Evolutionary conservation across 2,888 invertebrate genomes (phyloP), one percentile per base, ranked within the genome.

Genomic region (Ptilodon capucinus): DNA sequence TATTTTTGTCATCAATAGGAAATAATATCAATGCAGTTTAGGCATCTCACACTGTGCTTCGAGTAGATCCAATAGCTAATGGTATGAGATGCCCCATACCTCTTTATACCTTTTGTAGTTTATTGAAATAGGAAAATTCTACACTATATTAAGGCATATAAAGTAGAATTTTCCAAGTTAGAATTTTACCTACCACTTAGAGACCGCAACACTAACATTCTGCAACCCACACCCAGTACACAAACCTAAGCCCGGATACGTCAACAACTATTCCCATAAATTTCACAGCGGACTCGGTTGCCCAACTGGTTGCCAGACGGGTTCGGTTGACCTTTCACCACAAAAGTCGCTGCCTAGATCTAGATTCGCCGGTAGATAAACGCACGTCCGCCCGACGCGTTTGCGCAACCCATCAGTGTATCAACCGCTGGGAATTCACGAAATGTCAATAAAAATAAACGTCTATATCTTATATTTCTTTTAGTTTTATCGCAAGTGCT

Each of bases 301-400:
- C 80, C 60, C 75, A 66, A 79, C 74, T 76, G 13, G 13, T 56
- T 45, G 45, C 52, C 57, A 61, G 76, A 74, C 79, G 73, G 74
- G 84, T 79, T 73, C 60, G 58, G 52, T 53, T 84, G 85, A 88
- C 87, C 87, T 89, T 87, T 88, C 84, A 74, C 80, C 72, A 76
- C 82, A 75, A 82, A 81, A 82, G 82, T 86, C 77, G 79, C 75
- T 72, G 64, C 67, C 61, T 53, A 71, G 84, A 81, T 85, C 86
- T 86, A 86, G 87, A 87, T 88, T 74, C 59, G 65, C 61, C 60
- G 54, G 60, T 64, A 76, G 84, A 86, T 85, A 81, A 76, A 70
- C 70, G 68, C 75, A 63, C 75, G 74, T 70, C 69, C 69, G 65
- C 66, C 59, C 52, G 59, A 17, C 48, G 18, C 16, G 50, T 53